Conservation (phyloP, 2,113 vertebrate species). For the Gracilinanus agilis region DNA sequence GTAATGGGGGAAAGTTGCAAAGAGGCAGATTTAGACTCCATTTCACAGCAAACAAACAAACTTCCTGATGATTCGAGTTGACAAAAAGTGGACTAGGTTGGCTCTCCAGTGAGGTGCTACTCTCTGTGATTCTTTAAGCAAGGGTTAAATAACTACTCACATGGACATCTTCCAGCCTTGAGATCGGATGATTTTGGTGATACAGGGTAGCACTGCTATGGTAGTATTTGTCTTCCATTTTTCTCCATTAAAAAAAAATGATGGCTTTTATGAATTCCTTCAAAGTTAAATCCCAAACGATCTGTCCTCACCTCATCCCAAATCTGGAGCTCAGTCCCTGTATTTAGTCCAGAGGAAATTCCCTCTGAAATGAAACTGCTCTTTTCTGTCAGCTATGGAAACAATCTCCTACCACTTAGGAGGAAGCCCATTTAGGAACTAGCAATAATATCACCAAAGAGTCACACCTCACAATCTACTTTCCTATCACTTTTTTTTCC, state of each 20-base stretch:
- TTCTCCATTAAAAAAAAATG: not conserved
- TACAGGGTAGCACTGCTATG: not conserved
- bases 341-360: not conserved
- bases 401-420: accelerated
- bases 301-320: not conserved
- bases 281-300: not conserved
- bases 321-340: not conserved
- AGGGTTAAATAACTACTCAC: not conserved
- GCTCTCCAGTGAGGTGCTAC: not conserved
- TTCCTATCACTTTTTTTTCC: not conserved
- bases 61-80: not conserved
- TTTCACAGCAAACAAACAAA: not conserved
- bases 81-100: not conserved
- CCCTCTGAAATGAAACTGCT: not conserved
- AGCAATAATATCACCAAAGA: not conserved
- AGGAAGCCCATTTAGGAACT: accelerated
- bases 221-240: not conserved
- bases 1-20: not conserved
- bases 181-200: not conserved
- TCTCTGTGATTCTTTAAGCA: not conserved
- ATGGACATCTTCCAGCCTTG: not conserved
- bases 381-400: not conserved
- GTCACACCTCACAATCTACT: not conserved
- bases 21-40: not conserved
- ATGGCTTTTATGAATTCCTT: not conserved